These are phyloP conservation scores for Amphibalanus amphitrite DNA, from an alignment of 1,140 invertebrate species.

Conservation along the genomic window DNA sequence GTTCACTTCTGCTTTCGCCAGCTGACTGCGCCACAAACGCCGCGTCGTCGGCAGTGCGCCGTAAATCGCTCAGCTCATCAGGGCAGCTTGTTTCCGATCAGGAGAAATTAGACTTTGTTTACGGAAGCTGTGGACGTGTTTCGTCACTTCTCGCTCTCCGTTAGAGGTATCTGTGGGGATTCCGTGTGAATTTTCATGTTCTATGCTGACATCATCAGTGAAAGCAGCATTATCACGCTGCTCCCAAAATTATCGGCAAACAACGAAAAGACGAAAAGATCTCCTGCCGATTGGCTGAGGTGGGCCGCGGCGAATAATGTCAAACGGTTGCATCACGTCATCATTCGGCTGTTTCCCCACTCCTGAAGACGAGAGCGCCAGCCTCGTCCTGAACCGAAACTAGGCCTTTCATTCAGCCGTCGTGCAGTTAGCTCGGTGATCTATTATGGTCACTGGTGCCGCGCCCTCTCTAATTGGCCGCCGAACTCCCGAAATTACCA, in stretches of 20 bases:
- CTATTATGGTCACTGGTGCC: not conserved
- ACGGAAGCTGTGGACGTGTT: not conserved
- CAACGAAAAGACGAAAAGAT: not conserved
- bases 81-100: not conserved
- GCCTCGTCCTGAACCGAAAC: not conserved
- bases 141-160: not conserved
- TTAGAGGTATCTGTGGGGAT: not conserved
- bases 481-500: not conserved
- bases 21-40: not conserved
- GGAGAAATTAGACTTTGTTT: not conserved
- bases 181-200: not conserved
- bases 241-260: not conserved
- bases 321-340: not conserved
- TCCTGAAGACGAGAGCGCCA: not conserved
- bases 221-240: not conserved
- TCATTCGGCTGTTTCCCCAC: not conserved
- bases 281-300: not conserved
- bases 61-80: not conserved
- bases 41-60: no score
- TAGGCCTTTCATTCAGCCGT: not conserved
- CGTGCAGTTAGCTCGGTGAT: not conserved
- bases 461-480: not conserved
- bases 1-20: not conserved
- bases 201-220: not conserved
- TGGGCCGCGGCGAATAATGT: not conserved